Evolutionary conservation across 2,888 invertebrate genomes (phyloP), one percentile per base, ranked within the genome.

Genomic region (Heliconius cydno): DNA sequence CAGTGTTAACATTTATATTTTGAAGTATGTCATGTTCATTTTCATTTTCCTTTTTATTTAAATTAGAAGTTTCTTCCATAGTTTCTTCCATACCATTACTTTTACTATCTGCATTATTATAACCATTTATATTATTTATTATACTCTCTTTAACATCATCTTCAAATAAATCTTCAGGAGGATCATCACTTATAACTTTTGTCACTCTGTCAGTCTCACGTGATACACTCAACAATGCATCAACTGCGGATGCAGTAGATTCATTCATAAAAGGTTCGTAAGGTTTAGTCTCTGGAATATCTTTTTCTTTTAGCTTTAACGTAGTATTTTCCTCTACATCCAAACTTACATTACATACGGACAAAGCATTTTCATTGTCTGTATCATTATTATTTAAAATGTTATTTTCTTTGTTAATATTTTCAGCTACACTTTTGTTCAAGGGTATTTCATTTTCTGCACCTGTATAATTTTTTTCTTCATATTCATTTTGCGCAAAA

Each of bases 141-240:
- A 80, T 78, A 78, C 71, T 89, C 75, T 92, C 92, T 86, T 89
- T 93, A 85, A 88, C 89, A 81, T 95, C 95, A 83, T 95, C 94
- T 87, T 95, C 95, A 84, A 94, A 94, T 81, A 95, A 87, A 84
- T 94, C 93, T 86, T 95, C 95, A 10, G 94, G 94, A 2, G 89
- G 92, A 86, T 94, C 94, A 65, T 93, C 90, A 83, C 92, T 92
- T 66, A 94, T 90, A 65, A 88, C 85, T 85, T 90, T 91, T 7
- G 94, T 93, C 3, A 94, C 94, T 85, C 93, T 87, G 80, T 95
- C 94, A 67, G 92, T 84, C 81, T 95, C 94, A 82, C 94, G 88
- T 5, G 94, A 94, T 2, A 94, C 94, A 85, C 93, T 94, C 74
- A 94, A 85, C 79, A 94, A 89, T 67, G 94, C 94, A 82, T 94